Base-by-base conservation (phyloP, 2,113 vertebrate species). In the Ivindomyrus marchei region DNA sequence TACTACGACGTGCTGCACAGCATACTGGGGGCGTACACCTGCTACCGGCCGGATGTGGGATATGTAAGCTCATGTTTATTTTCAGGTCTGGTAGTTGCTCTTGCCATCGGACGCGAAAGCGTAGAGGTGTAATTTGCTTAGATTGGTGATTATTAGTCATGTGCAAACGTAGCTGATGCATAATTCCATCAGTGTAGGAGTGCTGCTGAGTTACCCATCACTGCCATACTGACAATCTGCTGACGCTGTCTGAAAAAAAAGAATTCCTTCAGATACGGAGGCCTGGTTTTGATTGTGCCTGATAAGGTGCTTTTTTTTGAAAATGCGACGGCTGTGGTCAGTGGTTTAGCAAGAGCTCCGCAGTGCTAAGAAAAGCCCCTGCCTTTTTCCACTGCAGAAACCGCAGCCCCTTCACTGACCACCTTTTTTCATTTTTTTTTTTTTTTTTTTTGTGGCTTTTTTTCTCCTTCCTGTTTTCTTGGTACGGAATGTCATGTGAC, bases 1-100 rank as follows among this genome's bases (percentile, higher is more conserved):
- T 98, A 98, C 90, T 96, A 98, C 77, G 97, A 98, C 89, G 96
- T 94, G 0, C 92, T 98, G 95, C 98, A 98, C 96, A 98, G 97
- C 95, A 95, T 98, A 95, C 94, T 98, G 93, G 98, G 98, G 94
- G 98, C 97, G 1, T 98, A 98, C 92, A 98, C 98, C 36, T 98
- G 98, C 93, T 98, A 98, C 95, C 96, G 98, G 92, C 98, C 98
- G 53, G 98, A 98, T 56, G 98, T 98, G 84, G 98, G 98, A 92
- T 98, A 98, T 50, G 98, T 98, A 96, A 98, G 98, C 97, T 27
- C 49, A 27, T 10, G 13, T 56, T 89, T 87, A 19, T 31, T 53
- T 36, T 87, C 24, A 21, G 45, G 19, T 85, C 19, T 47, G 6
- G 2, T 17, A 50, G 17, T 52, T 9, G 5, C 46, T 89, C 46